Evolutionary conservation across 2,797 vertebrate species (phyloP).

Genomic region (Molothrus aeneus): DNA sequence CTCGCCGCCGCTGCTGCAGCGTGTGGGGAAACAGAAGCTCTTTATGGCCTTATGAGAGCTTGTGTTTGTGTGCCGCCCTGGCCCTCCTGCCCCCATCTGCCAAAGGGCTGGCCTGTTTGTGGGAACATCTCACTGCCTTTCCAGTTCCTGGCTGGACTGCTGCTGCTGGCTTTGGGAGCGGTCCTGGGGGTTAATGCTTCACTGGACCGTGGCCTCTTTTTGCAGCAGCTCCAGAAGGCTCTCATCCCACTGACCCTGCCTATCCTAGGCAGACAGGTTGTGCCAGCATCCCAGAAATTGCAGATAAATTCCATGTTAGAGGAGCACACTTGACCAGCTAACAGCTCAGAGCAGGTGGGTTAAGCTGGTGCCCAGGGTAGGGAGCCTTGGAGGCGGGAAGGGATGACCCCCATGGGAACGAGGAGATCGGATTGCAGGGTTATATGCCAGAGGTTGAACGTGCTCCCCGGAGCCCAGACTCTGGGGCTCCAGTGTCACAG

Average conservation of each 20-base stretch:
- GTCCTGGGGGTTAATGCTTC: background rate
- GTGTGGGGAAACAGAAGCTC: constrained; percentile 61
- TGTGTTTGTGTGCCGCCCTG: constrained; percentile 15
- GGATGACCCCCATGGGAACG: background rate
- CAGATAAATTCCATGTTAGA: background rate
- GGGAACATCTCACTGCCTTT: constrained; percentile 2
- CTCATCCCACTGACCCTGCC: background rate
- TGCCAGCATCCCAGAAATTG: background rate
- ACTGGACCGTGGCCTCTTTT: background rate
- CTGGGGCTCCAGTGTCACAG: background rate
- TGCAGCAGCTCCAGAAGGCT: background rate
- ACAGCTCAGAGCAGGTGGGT: constrained; percentile 36
- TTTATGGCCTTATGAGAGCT: constrained; percentile 52
- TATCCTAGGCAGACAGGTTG: background rate
- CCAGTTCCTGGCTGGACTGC: background rate
- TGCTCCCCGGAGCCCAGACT: background rate
- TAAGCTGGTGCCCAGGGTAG: background rate
- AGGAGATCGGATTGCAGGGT: background rate
- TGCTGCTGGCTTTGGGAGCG: background rate
- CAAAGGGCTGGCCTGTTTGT: constrained; percentile 46
- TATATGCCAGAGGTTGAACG: constrained; percentile 65
- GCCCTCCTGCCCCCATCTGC: constrained; percentile 29
- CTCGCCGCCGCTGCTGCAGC: background rate
- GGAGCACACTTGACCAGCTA: background rate
- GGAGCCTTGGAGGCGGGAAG: background rate